Percentiles rank a stretch among this genome's conserved stretches.
These are phyloP conservation scores for Forbesichthys agassizii DNA, from an alignment of 2,113 vertebrate genomes.

Conservation along the genomic window DNA sequence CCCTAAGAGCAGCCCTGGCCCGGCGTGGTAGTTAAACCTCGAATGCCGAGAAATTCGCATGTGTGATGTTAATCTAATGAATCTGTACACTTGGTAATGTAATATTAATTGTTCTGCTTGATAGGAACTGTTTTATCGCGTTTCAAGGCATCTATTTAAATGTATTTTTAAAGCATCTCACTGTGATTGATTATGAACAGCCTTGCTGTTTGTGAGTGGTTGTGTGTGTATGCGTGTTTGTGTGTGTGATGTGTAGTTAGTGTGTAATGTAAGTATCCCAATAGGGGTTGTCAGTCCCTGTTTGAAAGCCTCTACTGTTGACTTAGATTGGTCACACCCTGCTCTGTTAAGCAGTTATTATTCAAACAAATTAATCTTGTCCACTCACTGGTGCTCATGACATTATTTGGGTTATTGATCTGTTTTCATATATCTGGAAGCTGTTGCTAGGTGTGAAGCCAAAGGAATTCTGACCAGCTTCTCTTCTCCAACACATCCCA, in stretches of 20 bases:
- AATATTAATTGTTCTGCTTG: no score
- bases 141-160: background rate
- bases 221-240: background rate
- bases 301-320: constrained; percentile 49
- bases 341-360: background rate
- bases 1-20: background rate
- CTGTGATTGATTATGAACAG: constrained; percentile 1
- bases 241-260: constrained; percentile 18
- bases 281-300: constrained; percentile 12
- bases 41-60: background rate
- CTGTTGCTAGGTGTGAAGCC: constrained; percentile 39
- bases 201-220: constrained; percentile 32
- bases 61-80: background rate
- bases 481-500: constrained; percentile 35
- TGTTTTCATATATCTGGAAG: background rate
- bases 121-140: background rate
- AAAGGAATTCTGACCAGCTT: constrained; percentile 36
- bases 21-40: background rate
- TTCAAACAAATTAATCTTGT: background rate
- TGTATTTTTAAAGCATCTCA: background rate
- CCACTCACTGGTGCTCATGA: background rate
- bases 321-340: background rate
- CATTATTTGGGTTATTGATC: background rate
- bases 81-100: no score
- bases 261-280: constrained; percentile 28